These are phyloP conservation scores for Drosophila lutescens DNA, from an alignment of 2,888 invertebrate genomes.

Conservation along the genomic window DNA sequence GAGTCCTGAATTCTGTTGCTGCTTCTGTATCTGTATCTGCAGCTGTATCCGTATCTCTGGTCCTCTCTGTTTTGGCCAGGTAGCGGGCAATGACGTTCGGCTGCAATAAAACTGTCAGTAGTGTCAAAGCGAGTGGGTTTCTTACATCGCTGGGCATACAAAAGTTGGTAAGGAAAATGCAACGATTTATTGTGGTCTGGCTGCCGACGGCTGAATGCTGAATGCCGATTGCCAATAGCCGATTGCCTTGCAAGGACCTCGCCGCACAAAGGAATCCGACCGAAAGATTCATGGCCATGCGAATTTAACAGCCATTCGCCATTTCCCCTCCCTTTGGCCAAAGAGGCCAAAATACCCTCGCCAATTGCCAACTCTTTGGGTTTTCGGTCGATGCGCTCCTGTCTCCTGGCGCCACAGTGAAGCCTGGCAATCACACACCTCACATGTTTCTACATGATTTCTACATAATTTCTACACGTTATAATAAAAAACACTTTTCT, in stretches of 20 bases:
- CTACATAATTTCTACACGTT: too few relatives aligned
- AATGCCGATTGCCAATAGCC: constrained; percentile 30
- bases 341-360: constrained; percentile 18
- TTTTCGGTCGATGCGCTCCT: constrained; percentile 23
- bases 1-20: not conserved
- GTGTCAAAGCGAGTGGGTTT: constrained; percentile 40
- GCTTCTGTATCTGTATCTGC: not conserved
- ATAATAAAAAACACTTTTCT: too few relatives aligned
- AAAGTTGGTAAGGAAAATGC: constrained; percentile 52
- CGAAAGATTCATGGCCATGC: constrained; percentile 51
- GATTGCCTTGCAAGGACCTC: constrained; percentile 38
- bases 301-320: constrained; percentile 49
- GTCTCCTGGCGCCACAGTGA: constrained; percentile 30
- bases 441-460: too few relatives aligned
- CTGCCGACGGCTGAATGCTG: constrained; percentile 14
- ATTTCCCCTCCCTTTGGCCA: not conserved
- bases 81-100: constrained; percentile 37
- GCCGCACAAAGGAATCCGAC: constrained; percentile 29
- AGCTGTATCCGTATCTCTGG: not conserved
- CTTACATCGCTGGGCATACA: constrained; percentile 12
- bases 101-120: constrained; percentile 56
- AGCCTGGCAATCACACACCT: too few relatives aligned
- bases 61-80: constrained; percentile 31
- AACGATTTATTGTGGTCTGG: constrained; percentile 56
- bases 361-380: constrained; percentile 29